Percentiles rank a stretch among this genome's conserved stretches.
Conservation (phyloP, 2,888 invertebrate species). For the Caradrina kadenii region DNA sequence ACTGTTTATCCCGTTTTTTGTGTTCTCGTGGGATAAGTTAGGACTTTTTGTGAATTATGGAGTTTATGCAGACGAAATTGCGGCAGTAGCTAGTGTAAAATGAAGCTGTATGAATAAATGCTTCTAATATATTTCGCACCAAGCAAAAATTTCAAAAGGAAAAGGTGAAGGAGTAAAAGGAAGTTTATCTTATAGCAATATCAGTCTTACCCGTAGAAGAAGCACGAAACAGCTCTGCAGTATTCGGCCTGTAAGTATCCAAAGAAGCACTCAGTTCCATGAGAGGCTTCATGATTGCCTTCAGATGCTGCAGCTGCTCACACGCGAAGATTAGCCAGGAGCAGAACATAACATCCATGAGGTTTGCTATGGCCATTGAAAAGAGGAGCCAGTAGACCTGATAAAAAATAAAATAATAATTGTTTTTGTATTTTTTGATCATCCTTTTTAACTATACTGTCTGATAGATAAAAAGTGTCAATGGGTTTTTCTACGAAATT, state of each 20-base stretch:
- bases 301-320: slow-evolving; percentile 95
- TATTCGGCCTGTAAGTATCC: slow-evolving; percentile 94
- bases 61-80: too few species aligned
- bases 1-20: too few species aligned
- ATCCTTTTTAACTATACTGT: neutral
- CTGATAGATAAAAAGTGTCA: too few species aligned
- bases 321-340: slow-evolving; percentile 96
- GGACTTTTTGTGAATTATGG: too few species aligned
- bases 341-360: slow-evolving; percentile 95
- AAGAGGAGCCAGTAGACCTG: slow-evolving; percentile 93
- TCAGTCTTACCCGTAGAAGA: slow-evolving; percentile 84
- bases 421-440: neutral
- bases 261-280: slow-evolving; percentile 96
- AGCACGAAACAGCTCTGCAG: slow-evolving; percentile 92
- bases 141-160: neutral
- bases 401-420: neutral
- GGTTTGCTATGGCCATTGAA: slow-evolving; percentile 91
- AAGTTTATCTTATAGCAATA: neutral
- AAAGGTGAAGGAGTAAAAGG: neutral
- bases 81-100: too few species aligned
- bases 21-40: too few species aligned
- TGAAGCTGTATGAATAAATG: too few species aligned
- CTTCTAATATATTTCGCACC: too few species aligned
- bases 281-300: slow-evolving; percentile 96
- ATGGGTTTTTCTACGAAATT: too few species aligned